Evolutionary conservation across 2,113 vertebrate species (phyloP), one percentile per base, ranked within the genome.

Genomic region (Corvus moneduloides): DNA sequence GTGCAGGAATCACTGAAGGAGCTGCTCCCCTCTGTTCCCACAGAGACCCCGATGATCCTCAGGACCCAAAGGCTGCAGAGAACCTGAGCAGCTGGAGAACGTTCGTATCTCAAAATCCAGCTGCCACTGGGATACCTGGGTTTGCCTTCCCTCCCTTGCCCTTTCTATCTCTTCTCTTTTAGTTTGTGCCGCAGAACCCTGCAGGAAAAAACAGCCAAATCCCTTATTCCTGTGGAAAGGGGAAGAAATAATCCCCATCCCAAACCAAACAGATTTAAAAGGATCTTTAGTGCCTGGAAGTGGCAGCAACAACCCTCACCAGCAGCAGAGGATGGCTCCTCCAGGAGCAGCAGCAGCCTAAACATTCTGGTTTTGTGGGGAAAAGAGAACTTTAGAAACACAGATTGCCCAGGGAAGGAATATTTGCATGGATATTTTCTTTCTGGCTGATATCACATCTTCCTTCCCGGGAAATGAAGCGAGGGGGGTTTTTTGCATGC

Each of bases 391-490:
- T 89, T 72, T 59, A 28, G 43, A 92, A 72, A 16, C 52, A 62
- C 71, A 46, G 58, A 37, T 75, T 78, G 94, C 84, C n/a, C 69
- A 75, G 43, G 85, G 83, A 77, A 83, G 79, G 78, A 49, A 28
- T 49, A 94, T 93, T 93, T 95, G 66, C 91, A 85, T 92, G 91
- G 96, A 91, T 66, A 66, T 84, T 96, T 96, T 51, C 71, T 84
- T 92, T 39, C 61, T 67, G 63, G 78, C 54, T 88, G 93, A 35
- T 89, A 66, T 78, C 90, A 13, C 79, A 81, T 75, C 69, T 87
- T 72, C 82, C 44, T 81, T 69, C 33, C 62, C 55, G 41, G 48
- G 39, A 82, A 94, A 90, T 30, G 51, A 77, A 68, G 69, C 0
- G 0, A 78, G 67, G 39, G 37, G 37, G 18, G 35, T n/a, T 59